A percentile compares a stretch with the other conserved stretches of the same genome.
Conservation (phyloP, 2,888 invertebrate genomes). For the Pasiphila rectangulata region DNA sequence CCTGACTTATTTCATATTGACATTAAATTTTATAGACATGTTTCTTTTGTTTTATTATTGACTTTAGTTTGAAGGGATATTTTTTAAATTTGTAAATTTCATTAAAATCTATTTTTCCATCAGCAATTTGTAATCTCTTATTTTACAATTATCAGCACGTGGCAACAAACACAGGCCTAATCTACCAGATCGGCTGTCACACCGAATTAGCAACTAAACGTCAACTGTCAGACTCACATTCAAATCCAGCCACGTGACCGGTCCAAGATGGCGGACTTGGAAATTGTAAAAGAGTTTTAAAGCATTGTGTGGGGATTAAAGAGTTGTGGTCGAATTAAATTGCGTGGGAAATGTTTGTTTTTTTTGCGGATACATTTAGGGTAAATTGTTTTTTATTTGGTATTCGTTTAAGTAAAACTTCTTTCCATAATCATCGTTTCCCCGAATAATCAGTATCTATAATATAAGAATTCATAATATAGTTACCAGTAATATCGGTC, state of each 20-base stretch:
- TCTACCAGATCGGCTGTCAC: slow-evolving; percentile 29
- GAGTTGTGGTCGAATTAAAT: slow-evolving; percentile 29
- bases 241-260: slow-evolving; percentile 13
- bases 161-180: slow-evolving; percentile 13
- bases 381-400: not conserved
- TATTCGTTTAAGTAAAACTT: too few relatives aligned
- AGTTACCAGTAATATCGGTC: too few relatives aligned
- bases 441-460: too few relatives aligned
- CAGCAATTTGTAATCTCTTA: too few relatives aligned
- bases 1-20: too few relatives aligned
- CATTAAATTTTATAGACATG: too few relatives aligned
- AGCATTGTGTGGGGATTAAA: slow-evolving; percentile 34
- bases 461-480: too few relatives aligned
- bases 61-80: too few relatives aligned
- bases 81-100: too few relatives aligned
- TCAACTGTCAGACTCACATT: slow-evolving; percentile 10
- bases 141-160: not conserved
- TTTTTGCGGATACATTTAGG: not conserved
- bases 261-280: not conserved
- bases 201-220: slow-evolving; percentile 25
- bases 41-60: too few relatives aligned
- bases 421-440: too few relatives aligned
- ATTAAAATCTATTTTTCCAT: too few relatives aligned
- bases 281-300: slow-evolving; percentile 7
- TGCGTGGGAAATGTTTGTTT: slow-evolving; percentile 30